phyloP scores from a whole-genome alignment of 37 sponge, comb jelly and placozoan genomes.

The Dysidea cf. avara region DNA sequence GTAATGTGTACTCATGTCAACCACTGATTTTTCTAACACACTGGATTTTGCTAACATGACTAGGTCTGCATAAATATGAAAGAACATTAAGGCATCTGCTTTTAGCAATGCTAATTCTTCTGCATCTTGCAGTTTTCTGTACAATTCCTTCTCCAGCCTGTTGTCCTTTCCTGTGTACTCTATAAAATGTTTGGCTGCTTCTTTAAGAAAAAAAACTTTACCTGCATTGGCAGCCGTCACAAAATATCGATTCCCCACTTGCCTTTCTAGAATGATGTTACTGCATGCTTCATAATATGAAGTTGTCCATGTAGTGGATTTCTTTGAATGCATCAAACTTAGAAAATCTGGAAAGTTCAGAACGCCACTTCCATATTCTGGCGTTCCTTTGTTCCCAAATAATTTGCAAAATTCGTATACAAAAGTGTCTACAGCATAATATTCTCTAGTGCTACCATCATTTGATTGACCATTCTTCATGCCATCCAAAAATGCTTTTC shows the following conservation, averaged over 20 bases:
- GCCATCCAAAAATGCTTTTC: conserved; percentile 37
- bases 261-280: conserved; percentile 3
- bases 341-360: too few relatives aligned
- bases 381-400: too few relatives aligned
- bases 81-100: conserved; percentile 43
- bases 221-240: conserved; percentile 27
- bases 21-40: conserved; percentile 23
- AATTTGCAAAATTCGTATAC: too few relatives aligned
- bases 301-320: not conserved
- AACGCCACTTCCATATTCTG: too few relatives aligned
- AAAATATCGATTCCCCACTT: conserved; percentile 35
- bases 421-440: too few relatives aligned
- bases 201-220: conserved; percentile 12
- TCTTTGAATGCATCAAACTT: too few relatives aligned
- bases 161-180: not conserved
- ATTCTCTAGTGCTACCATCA: too few relatives aligned
- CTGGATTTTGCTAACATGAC: conserved; percentile 40
- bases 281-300: conserved; percentile 5
- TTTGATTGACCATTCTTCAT: not conserved
- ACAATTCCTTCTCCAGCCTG: conserved; percentile 8
- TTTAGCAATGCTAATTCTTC: conserved; percentile 3
- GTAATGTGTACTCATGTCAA: conserved; percentile 41
- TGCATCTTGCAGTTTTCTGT: conserved; percentile 13
- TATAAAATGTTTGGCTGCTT: conserved; percentile 5
- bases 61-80: conserved; percentile 39